phyloP scores from a whole-genome alignment of 2,113 vertebrate species.

The Pituophis catenifer region DNA sequence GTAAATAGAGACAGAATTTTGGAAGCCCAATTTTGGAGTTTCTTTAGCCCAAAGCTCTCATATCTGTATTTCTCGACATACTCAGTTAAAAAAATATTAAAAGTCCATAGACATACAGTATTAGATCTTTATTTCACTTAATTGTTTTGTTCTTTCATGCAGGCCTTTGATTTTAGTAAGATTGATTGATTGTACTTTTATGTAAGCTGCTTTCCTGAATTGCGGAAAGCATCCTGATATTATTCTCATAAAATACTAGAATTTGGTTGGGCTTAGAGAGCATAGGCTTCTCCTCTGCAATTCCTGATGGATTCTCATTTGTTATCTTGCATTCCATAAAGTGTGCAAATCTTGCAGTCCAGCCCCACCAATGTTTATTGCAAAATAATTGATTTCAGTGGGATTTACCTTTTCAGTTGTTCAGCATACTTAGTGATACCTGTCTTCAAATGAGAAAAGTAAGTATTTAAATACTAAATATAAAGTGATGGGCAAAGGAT shows the following conservation, averaged over 20 bases:
- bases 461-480: background rate
- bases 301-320: background rate
- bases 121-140: background rate
- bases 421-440: background rate
- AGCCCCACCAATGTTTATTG: background rate
- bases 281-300: background rate
- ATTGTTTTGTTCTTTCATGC: background rate
- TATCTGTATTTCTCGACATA: background rate
- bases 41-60: background rate
- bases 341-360: background rate
- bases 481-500: background rate
- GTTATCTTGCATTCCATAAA: background rate
- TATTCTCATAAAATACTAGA: background rate
- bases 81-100: background rate
- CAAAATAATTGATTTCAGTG: constrained; percentile 11
- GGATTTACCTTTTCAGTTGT: background rate
- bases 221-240: background rate
- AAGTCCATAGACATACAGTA: background rate
- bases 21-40: background rate
- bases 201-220: background rate
- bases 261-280: background rate
- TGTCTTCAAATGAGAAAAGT: background rate
- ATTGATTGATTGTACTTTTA: background rate
- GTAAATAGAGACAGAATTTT: background rate
- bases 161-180: background rate